phyloP scores from a whole-genome alignment of 2,113 vertebrate genomes.

The Solenodon paradoxus region DNA sequence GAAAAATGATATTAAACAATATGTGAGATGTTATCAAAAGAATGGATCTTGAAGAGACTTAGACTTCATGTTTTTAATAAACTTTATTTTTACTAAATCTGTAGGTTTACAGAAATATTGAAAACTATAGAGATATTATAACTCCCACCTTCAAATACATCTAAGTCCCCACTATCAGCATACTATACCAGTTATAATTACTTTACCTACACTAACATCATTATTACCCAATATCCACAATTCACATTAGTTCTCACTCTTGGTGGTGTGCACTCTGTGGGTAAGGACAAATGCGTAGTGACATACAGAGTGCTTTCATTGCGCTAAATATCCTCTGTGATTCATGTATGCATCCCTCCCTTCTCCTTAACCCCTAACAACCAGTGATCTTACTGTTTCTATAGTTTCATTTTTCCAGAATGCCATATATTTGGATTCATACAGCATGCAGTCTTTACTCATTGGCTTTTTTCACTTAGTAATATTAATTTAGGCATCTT shows the following conservation, averaged over 20 bases:
- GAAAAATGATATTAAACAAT: not conserved
- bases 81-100: not conserved
- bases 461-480: not conserved
- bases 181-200: not conserved
- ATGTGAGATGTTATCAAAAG: not conserved
- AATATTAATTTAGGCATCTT: not conserved
- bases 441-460: not conserved
- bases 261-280: too few relatives aligned
- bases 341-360: not conserved
- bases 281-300: too few relatives aligned
- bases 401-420: not conserved
- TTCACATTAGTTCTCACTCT: too few relatives aligned
- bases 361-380: too few relatives aligned
- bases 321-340: not conserved
- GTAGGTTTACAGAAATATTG: not conserved
- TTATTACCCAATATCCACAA: not conserved
- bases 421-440: not conserved
- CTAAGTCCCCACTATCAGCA: not conserved
- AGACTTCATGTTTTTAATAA: not conserved
- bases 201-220: not conserved
- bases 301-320: not conserved
- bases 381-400: too few relatives aligned
- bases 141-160: fast-evolving
- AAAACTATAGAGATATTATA: not conserved
- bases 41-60: not conserved